A percentile compares a stretch with the other conserved stretches of the same genome.
phyloP scores from a whole-genome alignment of 53 echinoderm and acorn worm genomes.

The Henricia sp. region DNA sequence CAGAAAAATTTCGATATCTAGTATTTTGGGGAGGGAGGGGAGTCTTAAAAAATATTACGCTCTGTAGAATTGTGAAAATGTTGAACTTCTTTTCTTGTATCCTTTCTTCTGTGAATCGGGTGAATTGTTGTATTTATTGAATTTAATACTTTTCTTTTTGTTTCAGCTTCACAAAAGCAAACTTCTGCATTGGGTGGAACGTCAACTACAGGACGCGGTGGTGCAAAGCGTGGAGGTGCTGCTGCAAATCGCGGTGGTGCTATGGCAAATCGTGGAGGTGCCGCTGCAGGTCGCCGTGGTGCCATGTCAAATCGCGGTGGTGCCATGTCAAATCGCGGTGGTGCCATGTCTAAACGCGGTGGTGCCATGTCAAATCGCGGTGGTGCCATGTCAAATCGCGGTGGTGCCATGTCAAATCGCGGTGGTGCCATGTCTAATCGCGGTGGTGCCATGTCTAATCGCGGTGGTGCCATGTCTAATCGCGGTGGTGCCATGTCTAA shows the following conservation, averaged over 20 bases:
- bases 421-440: not conserved
- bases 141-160: too few relatives aligned
- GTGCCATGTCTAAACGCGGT: not conserved
- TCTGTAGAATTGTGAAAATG: too few relatives aligned
- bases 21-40: too few relatives aligned
- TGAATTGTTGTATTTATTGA: too few relatives aligned
- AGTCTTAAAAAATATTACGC: too few relatives aligned
- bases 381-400: not conserved
- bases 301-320: slow-evolving; percentile 6
- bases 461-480: not conserved
- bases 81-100: too few relatives aligned
- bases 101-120: too few relatives aligned
- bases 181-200: not conserved
- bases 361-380: not conserved
- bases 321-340: slow-evolving; percentile 2
- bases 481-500: not conserved
- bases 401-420: not conserved
- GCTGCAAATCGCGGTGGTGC: slow-evolving; percentile 14
- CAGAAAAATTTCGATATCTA: too few relatives aligned
- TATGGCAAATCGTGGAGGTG: not conserved
- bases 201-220: slow-evolving; percentile 29
- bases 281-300: not conserved
- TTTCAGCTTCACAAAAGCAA: too few relatives aligned
- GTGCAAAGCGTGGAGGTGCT: slow-evolving; percentile 6
- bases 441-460: not conserved